Evolutionary conservation across 2,797 vertebrate species (phyloP), one percentile per base, ranked within the genome.

Genomic region (Artibeus lituratus): DNA sequence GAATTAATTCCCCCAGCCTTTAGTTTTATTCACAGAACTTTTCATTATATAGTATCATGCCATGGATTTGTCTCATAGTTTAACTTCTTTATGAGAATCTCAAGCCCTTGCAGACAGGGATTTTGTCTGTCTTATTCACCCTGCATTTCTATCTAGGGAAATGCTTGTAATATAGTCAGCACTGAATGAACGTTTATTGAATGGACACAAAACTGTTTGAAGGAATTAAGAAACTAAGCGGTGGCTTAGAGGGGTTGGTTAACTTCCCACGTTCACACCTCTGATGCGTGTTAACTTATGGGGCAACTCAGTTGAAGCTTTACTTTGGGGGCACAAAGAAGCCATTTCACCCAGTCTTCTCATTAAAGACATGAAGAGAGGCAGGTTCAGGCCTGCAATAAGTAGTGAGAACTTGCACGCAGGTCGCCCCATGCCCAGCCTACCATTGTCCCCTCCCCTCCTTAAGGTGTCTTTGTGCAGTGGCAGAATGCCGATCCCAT

Each of bases 121-220:
- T 73, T 62, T n/a, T 76, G 74, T 47, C 35, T 67, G 16, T 53
- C 67, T 83, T 47, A 35, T 32, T 81, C 51, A 59, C 10, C 21
- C 35, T 24, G 73, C 19, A 29, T 82, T 92, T 86, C 39, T 62
- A 42, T 57, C 35, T 78, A 26, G 44, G 67, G 74, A 72, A 91
- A 67, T 82, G 32, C 35, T 42, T 53, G 35, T 37, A 22, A 86
- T 39, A 85, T 18, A 77, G 74, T 12, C 80, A 65, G 9, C 39
- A 29, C 47, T 81, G 72, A 39, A 32, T 74, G 90, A 81, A 69
- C 85, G 83, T 91, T 97, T 82, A 90, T 57, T 69, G 49, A 88
- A 83, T 89, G 86, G 91, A 87, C 70, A 82, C 18, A 86, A 78
- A 89, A 86, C 24, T 35, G 47, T 59, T 32, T 37, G 32, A 96